Base-by-base conservation (phyloP, 2,113 vertebrate genomes). In the Mormoops blainvillei region DNA sequence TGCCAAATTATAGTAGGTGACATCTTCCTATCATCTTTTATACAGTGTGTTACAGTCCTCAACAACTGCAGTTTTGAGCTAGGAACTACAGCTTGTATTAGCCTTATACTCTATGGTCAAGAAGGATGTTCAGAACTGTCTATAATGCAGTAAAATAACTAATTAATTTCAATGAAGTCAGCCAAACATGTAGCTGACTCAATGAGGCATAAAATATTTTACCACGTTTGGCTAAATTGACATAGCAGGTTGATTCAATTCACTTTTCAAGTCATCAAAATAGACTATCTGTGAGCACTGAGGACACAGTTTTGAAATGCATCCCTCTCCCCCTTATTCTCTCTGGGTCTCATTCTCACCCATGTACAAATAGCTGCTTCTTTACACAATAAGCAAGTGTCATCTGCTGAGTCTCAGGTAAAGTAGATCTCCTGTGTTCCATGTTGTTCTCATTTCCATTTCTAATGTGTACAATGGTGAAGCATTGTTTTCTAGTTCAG, bases 401-500 rank as follows among this genome's bases (percentile, higher is more conserved):
- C 88, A 82, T 61, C 74, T 83, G 68, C 13, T 84, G 76, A 84
- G 26, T 81, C 50, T 76, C 38, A 70, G 41, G 41, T 71, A 84
- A 63, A 93, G 18, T 58, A 9, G 38, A 92, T 97, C 78, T 88
- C 16, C 22, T 68, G 65, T 58, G 43, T 93, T 97, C 50, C 82
- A 88, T 82, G 16, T 94, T 56, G 58, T 43, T 43, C 41, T 68
- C 71, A 94, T 94, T 94, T 95, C 85, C 90, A 87, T 96, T 93
- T 92, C 33, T 50, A 19, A 84, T 56, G 31, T 70, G 97, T 81
- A 97, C 73, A 95, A 74, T 18, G 58, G 10, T 92, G 90, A 94
- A 98, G 56, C 71, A 95, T 63, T 70, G 52, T 81, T 95, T 98
- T 95, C 61, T 90, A 92, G 97, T 77, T 94, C 43, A 94, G 90